A percentile compares a stretch with the other conserved stretches of the same genome.
Evolutionary conservation across 2,888 invertebrate genomes (phyloP).

Genomic region (Troilus luridus): DNA sequence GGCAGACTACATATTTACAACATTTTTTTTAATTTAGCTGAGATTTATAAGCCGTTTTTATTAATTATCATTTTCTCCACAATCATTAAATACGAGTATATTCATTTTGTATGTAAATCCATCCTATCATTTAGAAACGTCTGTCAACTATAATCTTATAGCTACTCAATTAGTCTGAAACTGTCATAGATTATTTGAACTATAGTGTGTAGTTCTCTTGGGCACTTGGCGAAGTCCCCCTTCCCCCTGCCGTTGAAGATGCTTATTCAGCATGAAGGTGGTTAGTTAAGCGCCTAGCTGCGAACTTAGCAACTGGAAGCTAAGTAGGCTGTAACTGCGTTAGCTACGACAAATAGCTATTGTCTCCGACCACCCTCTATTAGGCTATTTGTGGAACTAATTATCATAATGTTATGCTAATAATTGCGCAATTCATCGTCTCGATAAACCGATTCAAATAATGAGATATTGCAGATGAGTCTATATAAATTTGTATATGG

Average conservation of each 20-base stretch:
- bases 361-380: neutral
- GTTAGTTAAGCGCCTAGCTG: neutral
- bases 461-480: no score
- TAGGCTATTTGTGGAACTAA: neutral
- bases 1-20: no score
- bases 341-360: neutral
- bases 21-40: no score
- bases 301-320: neutral
- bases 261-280: neutral
- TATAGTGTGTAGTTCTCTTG: neutral
- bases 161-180: neutral
- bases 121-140: no score
- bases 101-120: no score
- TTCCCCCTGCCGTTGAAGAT: neutral
- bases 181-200: neutral
- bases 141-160: neutral
- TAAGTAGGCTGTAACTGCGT: neutral
- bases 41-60: no score
- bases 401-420: neutral
- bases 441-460: neutral
- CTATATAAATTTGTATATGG: no score
- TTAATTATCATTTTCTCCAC: no score
- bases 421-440: neutral
- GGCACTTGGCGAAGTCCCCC: neutral
- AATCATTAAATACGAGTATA: no score